A percentile compares a stretch with the other conserved stretches of the same genome.
phyloP scores from a whole-genome alignment of 2,888 invertebrate genomes.

The Eupithecia pulchellata region DNA sequence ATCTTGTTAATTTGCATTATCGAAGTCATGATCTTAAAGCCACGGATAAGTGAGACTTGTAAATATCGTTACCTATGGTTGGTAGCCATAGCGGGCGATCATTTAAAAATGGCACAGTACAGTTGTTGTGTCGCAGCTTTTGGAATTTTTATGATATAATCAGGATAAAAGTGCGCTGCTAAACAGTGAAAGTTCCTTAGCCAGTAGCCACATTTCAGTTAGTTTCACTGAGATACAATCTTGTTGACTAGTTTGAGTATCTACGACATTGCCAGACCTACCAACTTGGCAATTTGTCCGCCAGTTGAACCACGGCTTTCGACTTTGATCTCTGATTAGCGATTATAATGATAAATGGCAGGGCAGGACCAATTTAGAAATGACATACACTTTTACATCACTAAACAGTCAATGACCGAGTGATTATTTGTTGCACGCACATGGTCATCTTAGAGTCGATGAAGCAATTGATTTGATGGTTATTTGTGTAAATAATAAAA shows the following conservation, averaged over 20 bases:
- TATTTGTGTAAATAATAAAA: background rate
- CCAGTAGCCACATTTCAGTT: slow-evolving; percentile 46
- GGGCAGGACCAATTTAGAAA: slow-evolving; percentile 53
- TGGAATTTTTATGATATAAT: background rate
- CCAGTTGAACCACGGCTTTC: slow-evolving; percentile 50
- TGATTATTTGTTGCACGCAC: background rate
- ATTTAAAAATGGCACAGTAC: background rate
- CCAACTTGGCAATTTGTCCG: slow-evolving; percentile 68
- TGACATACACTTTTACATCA: slow-evolving; percentile 40
- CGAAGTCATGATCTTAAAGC: background rate
- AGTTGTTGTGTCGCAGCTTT: background rate
- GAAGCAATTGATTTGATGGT: background rate
- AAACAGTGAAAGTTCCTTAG: slow-evolving; percentile 66
- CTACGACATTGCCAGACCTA: slow-evolving; percentile 64
- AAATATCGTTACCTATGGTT: too few relatives aligned
- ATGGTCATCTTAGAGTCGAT: background rate
- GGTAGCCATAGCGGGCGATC: too few relatives aligned
- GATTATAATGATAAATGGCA: slow-evolving; percentile 53
- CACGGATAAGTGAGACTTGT: background rate
- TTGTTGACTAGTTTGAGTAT: slow-evolving; percentile 48
- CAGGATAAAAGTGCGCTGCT: slow-evolving; percentile 46
- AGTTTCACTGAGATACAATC: slow-evolving; percentile 73
- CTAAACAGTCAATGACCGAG: slow-evolving; percentile 16
- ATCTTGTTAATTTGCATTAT: slow-evolving; percentile 4
- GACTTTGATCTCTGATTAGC: slow-evolving; percentile 65